Evolutionary conservation across 2,113 vertebrate genomes (phyloP).

Genomic region (Tetraodon nigroviridis): DNA sequence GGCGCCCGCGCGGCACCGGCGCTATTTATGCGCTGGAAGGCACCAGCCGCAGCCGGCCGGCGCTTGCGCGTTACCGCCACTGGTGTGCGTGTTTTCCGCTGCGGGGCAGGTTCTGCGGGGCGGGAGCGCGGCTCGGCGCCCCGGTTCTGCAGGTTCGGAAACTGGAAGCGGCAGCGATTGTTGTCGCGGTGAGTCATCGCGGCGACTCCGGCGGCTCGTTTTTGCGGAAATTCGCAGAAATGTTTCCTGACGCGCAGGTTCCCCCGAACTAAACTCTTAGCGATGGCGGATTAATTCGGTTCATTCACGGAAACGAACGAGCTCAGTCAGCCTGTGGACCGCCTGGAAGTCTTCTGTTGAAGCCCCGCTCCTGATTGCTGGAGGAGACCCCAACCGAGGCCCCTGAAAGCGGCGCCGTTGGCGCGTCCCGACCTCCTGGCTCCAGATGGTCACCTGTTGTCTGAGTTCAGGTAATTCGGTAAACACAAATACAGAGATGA

Average conservation of each 20-base stretch:
- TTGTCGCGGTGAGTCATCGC: constrained; percentile 32
- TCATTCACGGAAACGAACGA: no score
- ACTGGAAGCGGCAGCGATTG: not conserved
- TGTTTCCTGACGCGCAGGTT: constrained; percentile 34
- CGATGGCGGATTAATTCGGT: no score
- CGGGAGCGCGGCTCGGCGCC: not conserved
- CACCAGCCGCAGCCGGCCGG: constrained; percentile 1
- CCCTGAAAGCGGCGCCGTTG: no score
- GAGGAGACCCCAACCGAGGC: no score
- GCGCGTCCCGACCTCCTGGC: no score
- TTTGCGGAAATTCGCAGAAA: constrained; percentile 10
- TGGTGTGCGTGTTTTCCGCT: not conserved
- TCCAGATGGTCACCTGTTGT: no score
- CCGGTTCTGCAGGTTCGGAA: not conserved
- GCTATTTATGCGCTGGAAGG: constrained; percentile 22
- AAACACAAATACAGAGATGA: not conserved
- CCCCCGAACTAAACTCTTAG: constrained; percentile 20
- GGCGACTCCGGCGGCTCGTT: not conserved
- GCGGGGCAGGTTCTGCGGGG: not conserved
- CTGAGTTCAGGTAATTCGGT: not conserved
- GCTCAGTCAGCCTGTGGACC: no score
- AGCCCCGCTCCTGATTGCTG: no score
- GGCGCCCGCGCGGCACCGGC: constrained; percentile 24
- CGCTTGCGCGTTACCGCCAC: constrained; percentile 2
- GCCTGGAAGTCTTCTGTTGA: no score